phyloP scores from a whole-genome alignment of 1,140 invertebrate species.

The Penaeus indicus region DNA sequence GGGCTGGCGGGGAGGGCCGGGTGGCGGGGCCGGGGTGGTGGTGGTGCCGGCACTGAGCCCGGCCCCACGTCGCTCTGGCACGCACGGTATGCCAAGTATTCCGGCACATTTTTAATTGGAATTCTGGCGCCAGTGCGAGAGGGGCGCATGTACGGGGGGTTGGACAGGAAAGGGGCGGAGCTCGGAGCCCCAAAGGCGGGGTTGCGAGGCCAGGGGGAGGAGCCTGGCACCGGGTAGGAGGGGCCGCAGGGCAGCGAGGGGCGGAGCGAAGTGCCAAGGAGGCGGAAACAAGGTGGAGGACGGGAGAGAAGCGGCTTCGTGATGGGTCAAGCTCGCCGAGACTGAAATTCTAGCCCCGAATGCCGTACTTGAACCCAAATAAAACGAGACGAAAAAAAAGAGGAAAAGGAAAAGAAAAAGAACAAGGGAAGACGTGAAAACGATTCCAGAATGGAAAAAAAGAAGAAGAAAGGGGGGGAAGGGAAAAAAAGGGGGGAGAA shows the following conservation, averaged over 20 bases:
- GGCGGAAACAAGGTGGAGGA: constrained; percentile 20
- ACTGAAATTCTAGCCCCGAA: constrained; percentile 48
- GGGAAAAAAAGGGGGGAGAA: neutral
- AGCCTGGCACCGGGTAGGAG: constrained; percentile 39
- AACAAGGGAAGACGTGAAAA: constrained; percentile 48
- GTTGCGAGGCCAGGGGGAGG: constrained; percentile 45
- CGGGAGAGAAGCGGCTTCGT: neutral
- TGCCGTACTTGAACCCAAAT: constrained; percentile 42
- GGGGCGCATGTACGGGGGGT: constrained; percentile 51
- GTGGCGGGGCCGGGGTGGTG: neutral
- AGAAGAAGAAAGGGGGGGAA: neutral
- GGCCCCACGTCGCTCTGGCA: constrained; percentile 63
- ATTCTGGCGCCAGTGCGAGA: constrained; percentile 64
- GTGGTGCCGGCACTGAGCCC: constrained; percentile 2
- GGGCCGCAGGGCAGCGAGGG: constrained; percentile 35
- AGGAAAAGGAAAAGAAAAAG: too few species aligned
- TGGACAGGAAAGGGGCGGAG: constrained; percentile 43
- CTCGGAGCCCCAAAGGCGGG: constrained; percentile 39
- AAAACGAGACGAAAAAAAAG: too few species aligned
- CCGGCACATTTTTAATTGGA: constrained; percentile 67
- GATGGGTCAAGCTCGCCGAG: constrained; percentile 6
- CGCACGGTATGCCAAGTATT: constrained; percentile 67
- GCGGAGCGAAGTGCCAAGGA: constrained; percentile 38
- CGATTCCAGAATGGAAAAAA: constrained; percentile 35
- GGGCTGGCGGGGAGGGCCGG: neutral